Base-by-base conservation (phyloP, 1,140 invertebrate genomes). In the Solen grandis region DNA sequence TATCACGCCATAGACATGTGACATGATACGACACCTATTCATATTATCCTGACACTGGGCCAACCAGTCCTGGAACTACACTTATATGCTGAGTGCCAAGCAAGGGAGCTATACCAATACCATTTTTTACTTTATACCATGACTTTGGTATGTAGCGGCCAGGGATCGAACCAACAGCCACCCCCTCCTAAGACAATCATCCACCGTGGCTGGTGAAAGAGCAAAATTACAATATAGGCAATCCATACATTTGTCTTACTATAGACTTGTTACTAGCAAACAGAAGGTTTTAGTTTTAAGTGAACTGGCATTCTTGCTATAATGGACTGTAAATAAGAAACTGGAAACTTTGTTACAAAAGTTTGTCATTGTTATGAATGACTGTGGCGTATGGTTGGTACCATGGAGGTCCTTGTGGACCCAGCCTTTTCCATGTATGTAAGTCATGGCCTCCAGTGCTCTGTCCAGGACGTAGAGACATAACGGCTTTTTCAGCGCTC, bases 321-420 rank as follows among this genome's bases (percentile, higher is more conserved):
- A n/a, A n/a, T n/a, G 27, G 3, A 22, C 3, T 25, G 3, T 1
- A 60, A 60, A 13, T 60, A 13, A 2, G 16, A 35, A 27, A 65
- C 22, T 27, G 25, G 31, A 65, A 65, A 31, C 14, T 0, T 0
- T 16, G 36, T 16, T 13, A 27, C 31, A 2, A 5, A 19, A 3
- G 38, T 2, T 8, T 13, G 31, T 16, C 8, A 1, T 46, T 8
- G 16, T 36, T 19, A 27, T 33, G 5, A 8, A n/a, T 31, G n/a
- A 70, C 76, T 41, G n/a, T n/a, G n/a, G n/a, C n/a, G n/a, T n/a
- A n/a, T n/a, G n/a, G n/a, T n/a, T n/a, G n/a, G n/a, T 59, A 81
- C 79, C 52, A 68, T 81, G 79, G 4, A 81, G 19, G 60, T 81
- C 79, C n/a, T 75, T 60, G 38, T 81, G 79, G 5, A 50, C 52